A percentile compares a stretch with the other conserved stretches of the same genome.
Evolutionary conservation across 2,888 invertebrate genomes (phyloP).

Genomic region (Hypselothyrea guttata): DNA sequence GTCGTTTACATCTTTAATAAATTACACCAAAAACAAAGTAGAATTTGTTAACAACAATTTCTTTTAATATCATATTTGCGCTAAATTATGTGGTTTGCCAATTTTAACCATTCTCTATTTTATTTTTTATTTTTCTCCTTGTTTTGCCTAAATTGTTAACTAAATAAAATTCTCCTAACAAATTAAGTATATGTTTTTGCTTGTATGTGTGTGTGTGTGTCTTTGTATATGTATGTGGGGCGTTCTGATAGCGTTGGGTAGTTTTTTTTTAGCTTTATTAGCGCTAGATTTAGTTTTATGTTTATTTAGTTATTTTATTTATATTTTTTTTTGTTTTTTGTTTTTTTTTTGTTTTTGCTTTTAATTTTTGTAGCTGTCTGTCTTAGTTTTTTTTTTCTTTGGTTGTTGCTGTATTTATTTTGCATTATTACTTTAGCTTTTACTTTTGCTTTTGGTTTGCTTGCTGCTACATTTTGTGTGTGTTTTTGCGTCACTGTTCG

Average conservation of each 20-base stretch:
- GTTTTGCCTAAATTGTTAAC: constrained; percentile 66
- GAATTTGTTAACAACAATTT: constrained; percentile 61
- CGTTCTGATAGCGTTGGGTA: constrained; percentile 69
- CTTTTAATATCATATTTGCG: constrained; percentile 64
- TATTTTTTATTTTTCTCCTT: constrained; percentile 1
- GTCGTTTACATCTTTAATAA: constrained; percentile 72
- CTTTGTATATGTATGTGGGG: constrained; percentile 35
- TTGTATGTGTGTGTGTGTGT: constrained; percentile 20
- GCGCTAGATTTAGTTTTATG: constrained; percentile 43
- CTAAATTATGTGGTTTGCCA: constrained; percentile 65
- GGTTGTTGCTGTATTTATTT: constrained; percentile 78
- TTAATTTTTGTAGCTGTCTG: constrained; percentile 61
- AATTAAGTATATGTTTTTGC: constrained; percentile 44
- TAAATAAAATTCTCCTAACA: constrained; percentile 70
- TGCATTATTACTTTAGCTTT: constrained; percentile 57
- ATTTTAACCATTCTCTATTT: constrained; percentile 55
- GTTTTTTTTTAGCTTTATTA: constrained; percentile 47
- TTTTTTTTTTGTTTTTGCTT: constrained; percentile 35
- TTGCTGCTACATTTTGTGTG: constrained; percentile 60
- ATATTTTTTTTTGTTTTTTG: constrained; percentile 27
- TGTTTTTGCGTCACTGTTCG: constrained; percentile 45
- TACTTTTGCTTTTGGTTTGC: constrained; percentile 46
- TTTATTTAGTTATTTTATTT: constrained; percentile 29
- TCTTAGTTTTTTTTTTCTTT: constrained; percentile 64
- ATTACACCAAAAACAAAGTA: constrained; percentile 60